Conservation (phyloP, 2,113 vertebrate species). For the Andinoacara biseriatus region DNA sequence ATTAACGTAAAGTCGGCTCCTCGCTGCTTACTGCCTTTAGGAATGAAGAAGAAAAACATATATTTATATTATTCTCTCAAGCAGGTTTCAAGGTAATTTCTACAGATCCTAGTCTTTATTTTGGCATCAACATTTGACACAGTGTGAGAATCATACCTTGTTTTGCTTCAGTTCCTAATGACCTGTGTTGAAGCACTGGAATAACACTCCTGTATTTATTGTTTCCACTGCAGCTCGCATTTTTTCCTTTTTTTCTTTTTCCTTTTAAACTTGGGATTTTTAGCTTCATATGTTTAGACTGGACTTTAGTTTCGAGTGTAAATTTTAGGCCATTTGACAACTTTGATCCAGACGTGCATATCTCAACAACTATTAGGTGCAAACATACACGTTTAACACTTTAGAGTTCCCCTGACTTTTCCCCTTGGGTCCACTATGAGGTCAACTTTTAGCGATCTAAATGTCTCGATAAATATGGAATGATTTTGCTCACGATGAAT, state of each 20-base stretch:
- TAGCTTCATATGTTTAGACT: background rate
- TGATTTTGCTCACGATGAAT: too few relatives aligned
- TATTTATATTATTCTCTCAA: background rate
- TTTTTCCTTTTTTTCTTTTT: background rate
- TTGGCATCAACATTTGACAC: background rate
- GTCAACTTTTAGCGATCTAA: too few relatives aligned
- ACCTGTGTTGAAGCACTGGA: background rate
- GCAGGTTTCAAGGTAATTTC: background rate
- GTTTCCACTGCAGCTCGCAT: too few relatives aligned
- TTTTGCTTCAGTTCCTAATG: background rate
- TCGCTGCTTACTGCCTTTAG: constrained; percentile 26
- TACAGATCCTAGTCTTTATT: background rate
- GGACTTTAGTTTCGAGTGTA: background rate
- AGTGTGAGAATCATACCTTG: background rate
- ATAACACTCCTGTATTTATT: background rate
- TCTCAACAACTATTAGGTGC: too few relatives aligned
- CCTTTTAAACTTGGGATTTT: background rate
- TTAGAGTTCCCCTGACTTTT: too few relatives aligned
- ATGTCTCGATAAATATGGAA: too few relatives aligned
- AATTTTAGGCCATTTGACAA: background rate
- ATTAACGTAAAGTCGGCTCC: constrained; percentile 38
- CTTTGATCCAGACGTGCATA: too few relatives aligned
- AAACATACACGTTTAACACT: too few relatives aligned
- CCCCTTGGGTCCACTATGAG: too few relatives aligned
- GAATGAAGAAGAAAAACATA: background rate